These are phyloP conservation scores for Mayetiola destructor DNA, from an alignment of 2,888 invertebrate species.

Conservation along the genomic window DNA sequence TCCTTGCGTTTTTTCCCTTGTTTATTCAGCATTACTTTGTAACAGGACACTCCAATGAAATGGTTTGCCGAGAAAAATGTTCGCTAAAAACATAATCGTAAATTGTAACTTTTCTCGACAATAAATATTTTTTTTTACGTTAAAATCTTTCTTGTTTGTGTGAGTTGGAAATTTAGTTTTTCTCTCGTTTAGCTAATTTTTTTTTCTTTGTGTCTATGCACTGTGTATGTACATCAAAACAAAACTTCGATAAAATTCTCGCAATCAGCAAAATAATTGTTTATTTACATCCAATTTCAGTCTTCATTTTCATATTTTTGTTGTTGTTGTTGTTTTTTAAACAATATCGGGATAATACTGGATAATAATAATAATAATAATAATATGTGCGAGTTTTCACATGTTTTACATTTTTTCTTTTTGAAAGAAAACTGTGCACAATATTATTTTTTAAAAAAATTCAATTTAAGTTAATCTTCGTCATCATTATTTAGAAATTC, in stretches of 20 bases:
- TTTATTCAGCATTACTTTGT: too few relatives aligned
- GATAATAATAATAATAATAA: too few relatives aligned
- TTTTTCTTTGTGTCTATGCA: background rate
- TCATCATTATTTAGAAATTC: too few relatives aligned
- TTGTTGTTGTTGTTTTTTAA: background rate
- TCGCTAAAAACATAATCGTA: conserved; percentile 13
- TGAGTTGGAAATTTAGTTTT: background rate
- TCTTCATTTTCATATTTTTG: background rate
- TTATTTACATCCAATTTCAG: background rate
- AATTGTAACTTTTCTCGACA: conserved; percentile 13
- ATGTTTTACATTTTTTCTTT: background rate
- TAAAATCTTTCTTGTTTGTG: background rate
- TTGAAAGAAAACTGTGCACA: too few relatives aligned
- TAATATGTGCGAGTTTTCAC: background rate
- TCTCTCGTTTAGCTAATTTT: too few relatives aligned
- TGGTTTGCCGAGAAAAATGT: background rate
- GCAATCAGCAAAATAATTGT: too few relatives aligned
- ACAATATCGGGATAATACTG: background rate
- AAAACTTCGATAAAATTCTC: too few relatives aligned
- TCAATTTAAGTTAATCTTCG: too few relatives aligned
- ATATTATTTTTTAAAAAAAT: too few relatives aligned
- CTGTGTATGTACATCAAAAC: too few relatives aligned
- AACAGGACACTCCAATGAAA: conserved; percentile 4
- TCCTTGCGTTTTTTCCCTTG: background rate
- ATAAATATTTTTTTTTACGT: background rate